Evolutionary conservation across 2,113 vertebrate species (phyloP).

Genomic region (Odocoileus hemionus): DNA sequence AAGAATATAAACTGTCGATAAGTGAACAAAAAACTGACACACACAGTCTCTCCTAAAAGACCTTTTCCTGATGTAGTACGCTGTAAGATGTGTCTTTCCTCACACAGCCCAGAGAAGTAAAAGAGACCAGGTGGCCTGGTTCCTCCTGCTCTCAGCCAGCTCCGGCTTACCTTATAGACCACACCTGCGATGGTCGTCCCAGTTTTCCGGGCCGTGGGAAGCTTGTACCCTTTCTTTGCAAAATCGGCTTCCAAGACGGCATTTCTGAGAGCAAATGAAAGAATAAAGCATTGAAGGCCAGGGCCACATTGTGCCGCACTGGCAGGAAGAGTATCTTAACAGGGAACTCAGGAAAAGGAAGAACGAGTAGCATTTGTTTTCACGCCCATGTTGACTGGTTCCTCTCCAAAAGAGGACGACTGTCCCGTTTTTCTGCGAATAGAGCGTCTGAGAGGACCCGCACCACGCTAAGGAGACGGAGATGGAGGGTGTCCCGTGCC

Average conservation of each 20-base stretch:
- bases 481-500: accelerated
- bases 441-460: not conserved
- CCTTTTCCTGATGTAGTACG: not conserved
- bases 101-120: not conserved
- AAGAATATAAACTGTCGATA: not conserved
- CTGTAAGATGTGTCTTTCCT: not conserved
- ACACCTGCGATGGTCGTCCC: constrained; percentile 96
- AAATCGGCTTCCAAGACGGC: constrained; percentile 85
- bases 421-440: not conserved
- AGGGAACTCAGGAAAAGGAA: not conserved
- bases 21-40: not conserved
- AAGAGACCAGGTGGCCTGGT: not conserved
- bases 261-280: constrained; percentile 83
- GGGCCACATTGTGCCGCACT: not conserved
- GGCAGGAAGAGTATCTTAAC: accelerated
- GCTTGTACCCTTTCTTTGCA: constrained; percentile 81
- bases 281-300: not conserved
- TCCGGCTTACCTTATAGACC: constrained; percentile 89
- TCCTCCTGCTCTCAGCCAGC: not conserved
- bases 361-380: not conserved
- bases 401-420: not conserved
- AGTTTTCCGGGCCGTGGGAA: constrained; percentile 90
- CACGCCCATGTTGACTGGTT: not conserved
- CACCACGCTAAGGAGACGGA: not conserved
- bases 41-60: not conserved